Conservation (phyloP, 2,113 vertebrate genomes). For the Cynoglossus semilaevis region DNA sequence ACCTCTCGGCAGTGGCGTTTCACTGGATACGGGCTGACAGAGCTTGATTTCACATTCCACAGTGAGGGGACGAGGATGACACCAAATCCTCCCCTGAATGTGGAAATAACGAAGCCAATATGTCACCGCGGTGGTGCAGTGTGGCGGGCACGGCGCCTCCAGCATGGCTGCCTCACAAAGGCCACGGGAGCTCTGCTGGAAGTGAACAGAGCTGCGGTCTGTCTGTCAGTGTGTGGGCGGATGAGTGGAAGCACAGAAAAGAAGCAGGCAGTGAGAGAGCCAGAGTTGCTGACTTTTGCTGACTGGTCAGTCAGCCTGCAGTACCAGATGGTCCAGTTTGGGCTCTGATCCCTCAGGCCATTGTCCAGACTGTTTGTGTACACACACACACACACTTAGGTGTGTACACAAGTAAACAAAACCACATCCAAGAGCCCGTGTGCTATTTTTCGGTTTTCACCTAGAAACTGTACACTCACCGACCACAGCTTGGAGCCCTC, state of each 20-base stretch:
- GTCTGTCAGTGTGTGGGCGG: slow-evolving; percentile 54
- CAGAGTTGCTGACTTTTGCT: slow-evolving; percentile 40
- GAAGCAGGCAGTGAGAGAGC: background rate
- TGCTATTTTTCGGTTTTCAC: background rate
- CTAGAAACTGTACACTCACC: slow-evolving; percentile 1
- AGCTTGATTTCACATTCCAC: slow-evolving; percentile 44
- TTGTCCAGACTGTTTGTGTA: slow-evolving; percentile 35
- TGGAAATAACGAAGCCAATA: slow-evolving; percentile 55
- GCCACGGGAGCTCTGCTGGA: slow-evolving; percentile 50
- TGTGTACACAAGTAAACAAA: background rate
- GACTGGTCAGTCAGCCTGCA: slow-evolving; percentile 56
- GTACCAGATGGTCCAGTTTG: slow-evolving; percentile 66
- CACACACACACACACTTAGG: background rate
- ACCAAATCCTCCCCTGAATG: slow-evolving; percentile 43
- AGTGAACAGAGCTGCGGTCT: slow-evolving; percentile 41
- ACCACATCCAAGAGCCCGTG: background rate
- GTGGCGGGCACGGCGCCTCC: slow-evolving; percentile 48
- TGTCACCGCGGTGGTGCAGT: slow-evolving; percentile 42
- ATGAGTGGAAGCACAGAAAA: slow-evolving; percentile 12
- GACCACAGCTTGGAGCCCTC: background rate
- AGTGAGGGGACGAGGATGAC: slow-evolving; percentile 24
- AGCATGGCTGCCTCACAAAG: slow-evolving; percentile 58
- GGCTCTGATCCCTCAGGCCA: slow-evolving; percentile 43
- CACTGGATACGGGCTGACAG: slow-evolving; percentile 18
- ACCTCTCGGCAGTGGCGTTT: slow-evolving; percentile 24